Evolutionary conservation across 2,888 invertebrate genomes (phyloP), one percentile per base, ranked within the genome.

Genomic region (Lypha dubia): DNA sequence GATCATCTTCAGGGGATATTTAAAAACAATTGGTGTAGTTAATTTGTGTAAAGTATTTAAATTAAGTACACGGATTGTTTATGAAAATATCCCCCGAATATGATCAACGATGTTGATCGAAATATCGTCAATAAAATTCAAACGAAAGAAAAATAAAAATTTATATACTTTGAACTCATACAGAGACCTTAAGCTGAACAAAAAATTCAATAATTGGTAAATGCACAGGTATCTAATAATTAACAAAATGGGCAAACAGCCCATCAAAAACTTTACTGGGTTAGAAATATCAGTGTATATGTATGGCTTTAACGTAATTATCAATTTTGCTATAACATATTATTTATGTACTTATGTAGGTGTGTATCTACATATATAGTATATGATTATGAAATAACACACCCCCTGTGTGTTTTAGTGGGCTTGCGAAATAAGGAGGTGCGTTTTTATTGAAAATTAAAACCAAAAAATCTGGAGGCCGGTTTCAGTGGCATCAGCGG

Each of bases 321-420:
- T 4, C 15, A 67, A 20, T 7, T 28, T 41, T 65, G 15, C 41
- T 44, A 60, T 62, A 5, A 28, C 5, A 28, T 28, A 28, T 4
- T 5, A 5, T 28, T 28, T 9, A 24, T 24, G 5, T 51, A 51
- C 11, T 9, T 11, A 51, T 22, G 17, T 9, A 51, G 9, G 2
- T 22, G 9, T 51, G 11, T 51, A 51, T 51, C 3, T 22, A 51
- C 4, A 9, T 20, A n/a, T 51, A 0, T 51, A 2, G n/a, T n/a
- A 60, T 24, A 41, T 70, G 51, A 74, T 51, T 51, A 9, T 11
- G 17, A 53, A 17, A 28, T 28, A 63, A 74, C 58, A 76, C 67
- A 76, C 58, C 56, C 56, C 32, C 15, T 58, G 44, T 17, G 13
- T 6, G 35, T 35, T 35, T 35, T 11, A 38, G 11, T 41, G 6